Base-by-base conservation (phyloP, 2,797 vertebrate genomes). In the Oreortyx pictus region DNA sequence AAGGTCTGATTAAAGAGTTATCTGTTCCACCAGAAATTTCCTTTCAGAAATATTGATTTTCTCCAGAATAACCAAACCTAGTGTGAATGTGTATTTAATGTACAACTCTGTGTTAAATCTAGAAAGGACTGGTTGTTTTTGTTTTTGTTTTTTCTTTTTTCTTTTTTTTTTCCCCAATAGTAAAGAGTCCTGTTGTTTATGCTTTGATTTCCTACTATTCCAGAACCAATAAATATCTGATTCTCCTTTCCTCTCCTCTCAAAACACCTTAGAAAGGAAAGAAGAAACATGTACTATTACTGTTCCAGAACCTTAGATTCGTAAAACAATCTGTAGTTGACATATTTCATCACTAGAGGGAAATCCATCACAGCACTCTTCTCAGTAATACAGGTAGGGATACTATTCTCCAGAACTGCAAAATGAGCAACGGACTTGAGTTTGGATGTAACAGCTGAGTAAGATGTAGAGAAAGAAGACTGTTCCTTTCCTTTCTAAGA, bases 261-360 rank as follows among this genome's bases (percentile, higher is more conserved):
- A 39, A 74, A 75, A 7, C 9, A 4, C 14, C 27, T 83, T 37
- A 39, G 39, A 79, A 79, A 60, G 18, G 24, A 75, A 86, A 20
- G n/a, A 41, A 65, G 41, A 72, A 81, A 72, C 14, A 77, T 8
- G 23, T 14, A 3, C 8, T 62, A 25, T 19, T 31, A 24, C 22
- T 47, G 9, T 43, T 31, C 15, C n/a, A 25, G 39, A n/a, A 44
- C 50, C 81, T 78, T 5, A 49, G 47, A 13, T 50, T 17, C 1
- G 16, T 31, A 13, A 31, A 91, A 44, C 44, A 76, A 62, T 62
- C 46, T 92, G 91, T 41, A 94, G 85, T 91, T 83, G 60, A 81
- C 56, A 5, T 29, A 44, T 89, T 92, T 88, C 27, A 84, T 86
- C 94, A 86, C 94, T 93, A 96, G 94, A 93, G 94, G 91, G 94